These are phyloP conservation scores for Danaus plexippus DNA, from an alignment of 1,140 invertebrate species.

Conservation along the genomic window DNA sequence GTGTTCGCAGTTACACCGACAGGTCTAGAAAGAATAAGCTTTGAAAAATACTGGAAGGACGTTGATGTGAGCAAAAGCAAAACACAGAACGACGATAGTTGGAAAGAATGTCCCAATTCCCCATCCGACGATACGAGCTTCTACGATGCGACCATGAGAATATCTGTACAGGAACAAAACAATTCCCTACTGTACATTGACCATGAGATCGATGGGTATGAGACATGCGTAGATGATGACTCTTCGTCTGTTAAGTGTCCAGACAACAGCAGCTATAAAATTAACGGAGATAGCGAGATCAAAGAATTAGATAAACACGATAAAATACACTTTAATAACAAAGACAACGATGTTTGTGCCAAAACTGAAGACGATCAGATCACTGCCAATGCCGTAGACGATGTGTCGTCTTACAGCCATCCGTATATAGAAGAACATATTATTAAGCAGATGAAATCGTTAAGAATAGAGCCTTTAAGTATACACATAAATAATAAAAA, in stretches of 20 bases:
- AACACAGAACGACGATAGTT: conserved; percentile 58
- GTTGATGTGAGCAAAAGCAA: conserved; percentile 39
- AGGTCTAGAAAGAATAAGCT: conserved; percentile 66
- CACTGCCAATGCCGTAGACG: conserved; percentile 34
- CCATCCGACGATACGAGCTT: conserved; percentile 44
- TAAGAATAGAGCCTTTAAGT: conserved; percentile 59
- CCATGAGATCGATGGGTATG: conserved; percentile 69
- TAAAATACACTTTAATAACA: conserved; percentile 49
- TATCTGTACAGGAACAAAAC: conserved; percentile 55
- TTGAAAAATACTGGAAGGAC: conserved; percentile 67
- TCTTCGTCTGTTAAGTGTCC: conserved; percentile 53
- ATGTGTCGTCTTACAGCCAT: conserved; percentile 40
- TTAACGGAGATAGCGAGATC: conserved; percentile 54
- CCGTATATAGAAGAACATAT: conserved; percentile 62
- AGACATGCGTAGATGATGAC: conserved; percentile 68
- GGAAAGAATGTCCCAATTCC: conserved; percentile 56
- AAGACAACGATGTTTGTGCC: conserved; percentile 55
- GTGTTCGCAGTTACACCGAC: conserved; percentile 69
- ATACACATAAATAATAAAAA: conserved; percentile 51
- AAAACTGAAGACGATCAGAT: conserved; percentile 49
- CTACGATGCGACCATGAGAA: conserved; percentile 46
- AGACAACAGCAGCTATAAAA: conserved; percentile 58
- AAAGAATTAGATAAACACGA: conserved; percentile 62
- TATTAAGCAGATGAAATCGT: conserved; percentile 65
- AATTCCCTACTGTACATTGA: conserved; percentile 60